phyloP scores from a whole-genome alignment of 2,797 vertebrate genomes.

The Danio choprae region DNA sequence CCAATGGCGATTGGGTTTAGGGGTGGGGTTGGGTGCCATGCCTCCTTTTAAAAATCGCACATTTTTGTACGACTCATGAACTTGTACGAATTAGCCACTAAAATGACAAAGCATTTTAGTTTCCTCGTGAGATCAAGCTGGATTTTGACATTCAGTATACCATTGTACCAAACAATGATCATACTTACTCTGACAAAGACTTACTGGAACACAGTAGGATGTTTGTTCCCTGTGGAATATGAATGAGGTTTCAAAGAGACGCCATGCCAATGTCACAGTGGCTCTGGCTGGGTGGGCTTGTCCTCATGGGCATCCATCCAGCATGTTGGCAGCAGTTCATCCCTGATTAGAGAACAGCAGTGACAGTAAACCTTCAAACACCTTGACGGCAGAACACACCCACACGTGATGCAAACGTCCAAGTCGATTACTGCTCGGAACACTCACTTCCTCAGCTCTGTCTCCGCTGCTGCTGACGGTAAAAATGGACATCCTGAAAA shows the following conservation, averaged over 20 bases:
- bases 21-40: no score
- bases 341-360: slow-evolving; percentile 66
- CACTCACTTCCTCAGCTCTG: slow-evolving; percentile 57
- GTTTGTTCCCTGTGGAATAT: slow-evolving; percentile 23
- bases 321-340: slow-evolving; percentile 71
- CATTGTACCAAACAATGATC: background rate
- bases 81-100: no score
- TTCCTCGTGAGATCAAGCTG: no score
- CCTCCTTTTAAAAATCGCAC: no score
- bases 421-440: slow-evolving; percentile 54
- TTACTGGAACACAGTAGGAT: background rate
- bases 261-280: slow-evolving; percentile 43
- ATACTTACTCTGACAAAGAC: no score
- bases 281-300: slow-evolving; percentile 39
- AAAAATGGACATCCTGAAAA: no score
- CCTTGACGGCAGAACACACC: slow-evolving; percentile 44
- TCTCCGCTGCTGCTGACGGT: background rate
- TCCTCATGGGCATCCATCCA: slow-evolving; percentile 36
- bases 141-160: background rate
- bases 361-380: slow-evolving; percentile 53
- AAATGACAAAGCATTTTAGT: no score
- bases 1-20: no score
- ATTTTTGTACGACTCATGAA: no score
- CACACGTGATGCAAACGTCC: background rate
- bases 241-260: slow-evolving; percentile 36